phyloP scores from a whole-genome alignment of 2,888 invertebrate genomes.

The Torymus aiolomorphi region DNA sequence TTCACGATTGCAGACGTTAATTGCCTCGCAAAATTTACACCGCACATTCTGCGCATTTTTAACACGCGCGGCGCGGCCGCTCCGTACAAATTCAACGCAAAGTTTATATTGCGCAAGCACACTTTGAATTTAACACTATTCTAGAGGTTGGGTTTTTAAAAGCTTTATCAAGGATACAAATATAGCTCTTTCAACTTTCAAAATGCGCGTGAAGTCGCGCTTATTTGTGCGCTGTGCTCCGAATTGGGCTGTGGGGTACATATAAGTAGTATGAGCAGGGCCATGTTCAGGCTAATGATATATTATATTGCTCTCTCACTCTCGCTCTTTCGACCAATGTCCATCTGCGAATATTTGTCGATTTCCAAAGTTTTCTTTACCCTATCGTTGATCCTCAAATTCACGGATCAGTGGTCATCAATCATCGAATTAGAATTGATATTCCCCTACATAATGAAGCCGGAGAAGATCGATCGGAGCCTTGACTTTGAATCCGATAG shows the following conservation, averaged over 20 bases:
- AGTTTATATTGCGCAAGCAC: too few relatives aligned
- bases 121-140: too few relatives aligned
- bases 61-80: too few relatives aligned
- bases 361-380: too few relatives aligned
- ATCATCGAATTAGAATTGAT: too few relatives aligned
- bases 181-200: slow-evolving; percentile 39
- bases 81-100: too few relatives aligned
- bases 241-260: too few relatives aligned
- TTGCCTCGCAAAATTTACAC: slow-evolving; percentile 46
- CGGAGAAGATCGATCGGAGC: slow-evolving; percentile 17
- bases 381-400: too few relatives aligned
- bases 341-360: background rate
- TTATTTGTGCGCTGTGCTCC: slow-evolving; percentile 22
- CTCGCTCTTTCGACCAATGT: background rate
- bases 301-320: slow-evolving; percentile 44
- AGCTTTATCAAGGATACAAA: slow-evolving; percentile 41
- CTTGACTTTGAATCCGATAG: background rate
- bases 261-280: slow-evolving; percentile 24
- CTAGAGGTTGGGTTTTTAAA: background rate
- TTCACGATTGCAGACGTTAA: background rate
- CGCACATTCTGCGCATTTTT: too few relatives aligned
- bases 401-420: too few relatives aligned
- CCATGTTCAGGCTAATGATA: slow-evolving; percentile 47
- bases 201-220: background rate
- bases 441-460: background rate